Conservation (phyloP, 2,113 vertebrate species). For the Thamnophis sirtalis region DNA sequence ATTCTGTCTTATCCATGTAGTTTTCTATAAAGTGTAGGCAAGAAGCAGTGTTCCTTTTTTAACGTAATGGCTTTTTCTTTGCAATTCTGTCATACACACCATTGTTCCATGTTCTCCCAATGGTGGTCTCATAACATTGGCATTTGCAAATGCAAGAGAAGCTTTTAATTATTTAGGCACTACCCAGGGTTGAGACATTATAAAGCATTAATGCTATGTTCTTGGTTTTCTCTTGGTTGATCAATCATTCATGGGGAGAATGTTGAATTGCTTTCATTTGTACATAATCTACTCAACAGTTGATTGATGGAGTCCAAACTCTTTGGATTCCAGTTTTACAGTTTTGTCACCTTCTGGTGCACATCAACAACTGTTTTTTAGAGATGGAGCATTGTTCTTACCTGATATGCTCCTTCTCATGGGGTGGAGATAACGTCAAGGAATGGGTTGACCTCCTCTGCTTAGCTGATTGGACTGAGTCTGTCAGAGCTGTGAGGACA, state of each 20-base stretch:
- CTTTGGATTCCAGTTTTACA: background rate
- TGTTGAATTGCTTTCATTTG: background rate
- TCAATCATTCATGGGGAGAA: background rate
- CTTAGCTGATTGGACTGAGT: too few species aligned
- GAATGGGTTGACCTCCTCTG: too few species aligned
- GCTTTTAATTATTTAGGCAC: background rate
- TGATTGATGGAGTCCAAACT: background rate
- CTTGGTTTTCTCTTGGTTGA: background rate
- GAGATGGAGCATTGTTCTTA: background rate
- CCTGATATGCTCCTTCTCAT: too few species aligned
- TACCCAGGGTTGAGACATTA: background rate
- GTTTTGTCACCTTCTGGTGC: background rate
- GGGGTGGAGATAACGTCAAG: too few species aligned
- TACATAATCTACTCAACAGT: background rate
- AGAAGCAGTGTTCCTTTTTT: background rate
- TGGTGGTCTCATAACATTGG: background rate
- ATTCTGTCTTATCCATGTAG: background rate
- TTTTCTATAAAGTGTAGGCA: background rate
- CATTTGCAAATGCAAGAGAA: background rate
- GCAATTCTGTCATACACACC: background rate
- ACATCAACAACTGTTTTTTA: background rate
- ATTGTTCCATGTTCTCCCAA: background rate
- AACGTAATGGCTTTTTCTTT: background rate
- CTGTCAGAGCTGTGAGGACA: too few species aligned
- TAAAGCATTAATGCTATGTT: background rate